Conservation (phyloP, 2,888 invertebrate species). For the Scaptomyza caliginosa region DNA sequence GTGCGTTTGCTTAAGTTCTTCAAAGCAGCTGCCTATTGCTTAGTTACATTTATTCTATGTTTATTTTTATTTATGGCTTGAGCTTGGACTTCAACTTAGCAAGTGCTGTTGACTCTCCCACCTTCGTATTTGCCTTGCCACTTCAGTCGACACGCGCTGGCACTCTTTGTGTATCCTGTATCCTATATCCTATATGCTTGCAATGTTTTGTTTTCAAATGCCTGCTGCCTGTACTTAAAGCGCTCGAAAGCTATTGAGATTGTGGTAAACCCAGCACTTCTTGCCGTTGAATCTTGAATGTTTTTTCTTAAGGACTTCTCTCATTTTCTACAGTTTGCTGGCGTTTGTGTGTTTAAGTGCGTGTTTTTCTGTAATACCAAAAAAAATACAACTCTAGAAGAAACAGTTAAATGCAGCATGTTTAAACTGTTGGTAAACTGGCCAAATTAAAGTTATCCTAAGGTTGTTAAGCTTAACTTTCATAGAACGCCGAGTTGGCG, state of each 20-base stretch:
- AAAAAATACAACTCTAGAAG: background rate
- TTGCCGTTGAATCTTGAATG: conserved; percentile 34
- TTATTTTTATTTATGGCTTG: conserved; percentile 3
- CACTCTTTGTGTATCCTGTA: background rate
- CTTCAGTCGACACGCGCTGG: conserved; percentile 22
- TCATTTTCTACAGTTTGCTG: background rate
- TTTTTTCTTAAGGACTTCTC: conserved; percentile 33
- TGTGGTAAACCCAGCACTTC: conserved; percentile 23
- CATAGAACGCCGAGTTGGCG: background rate
- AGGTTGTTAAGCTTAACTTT: conserved; percentile 1
- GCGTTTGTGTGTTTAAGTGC: background rate
- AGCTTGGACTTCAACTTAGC: background rate
- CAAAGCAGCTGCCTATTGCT: background rate
- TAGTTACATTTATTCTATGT: background rate
- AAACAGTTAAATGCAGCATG: background rate
- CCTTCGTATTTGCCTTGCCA: conserved; percentile 47
- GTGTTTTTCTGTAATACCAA: background rate
- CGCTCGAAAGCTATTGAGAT: conserved; percentile 25
- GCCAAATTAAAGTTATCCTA: background rate
- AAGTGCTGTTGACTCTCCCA: conserved; percentile 31
- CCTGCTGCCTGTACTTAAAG: conserved; percentile 27
- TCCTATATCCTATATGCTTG: conserved; percentile 15
- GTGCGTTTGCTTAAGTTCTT: background rate
- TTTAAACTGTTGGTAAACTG: background rate
- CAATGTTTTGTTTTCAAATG: conserved; percentile 25